Conservation (phyloP, 2,113 vertebrate genomes). For the Rhizomys pruinosus region DNA sequence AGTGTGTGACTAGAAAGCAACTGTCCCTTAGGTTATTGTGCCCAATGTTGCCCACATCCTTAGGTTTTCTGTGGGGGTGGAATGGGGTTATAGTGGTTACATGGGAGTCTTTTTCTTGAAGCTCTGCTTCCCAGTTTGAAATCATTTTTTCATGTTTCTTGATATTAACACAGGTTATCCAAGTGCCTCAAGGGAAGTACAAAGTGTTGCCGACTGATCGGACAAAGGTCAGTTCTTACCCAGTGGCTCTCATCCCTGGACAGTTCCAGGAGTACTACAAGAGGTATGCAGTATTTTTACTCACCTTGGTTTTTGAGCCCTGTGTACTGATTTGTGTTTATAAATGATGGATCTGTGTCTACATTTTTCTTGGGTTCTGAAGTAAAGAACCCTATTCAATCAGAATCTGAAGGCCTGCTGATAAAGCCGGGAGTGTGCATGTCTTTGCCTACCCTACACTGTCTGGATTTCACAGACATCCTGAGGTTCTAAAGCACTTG, state of each 20-base stretch:
- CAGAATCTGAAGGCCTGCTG: not conserved
- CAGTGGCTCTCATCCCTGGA: slow-evolving; percentile 98
- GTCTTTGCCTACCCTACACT: not conserved
- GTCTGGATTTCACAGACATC: not conserved
- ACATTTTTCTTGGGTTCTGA: not conserved
- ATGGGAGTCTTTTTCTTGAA: not conserved
- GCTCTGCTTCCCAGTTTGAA: rapidly evolving
- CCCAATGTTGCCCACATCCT: rapidly evolving
- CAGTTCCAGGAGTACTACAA: slow-evolving; percentile 99
- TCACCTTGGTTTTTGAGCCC: not conserved
- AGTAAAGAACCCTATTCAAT: not conserved
- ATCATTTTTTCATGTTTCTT: slow-evolving; percentile 42
- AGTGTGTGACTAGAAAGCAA: rapidly evolving
- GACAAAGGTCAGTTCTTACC: slow-evolving; percentile 96
- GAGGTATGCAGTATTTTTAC: slow-evolving; percentile 85
- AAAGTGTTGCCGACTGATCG: slow-evolving; percentile 94
- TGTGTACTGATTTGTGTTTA: not conserved
- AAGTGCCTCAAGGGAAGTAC: slow-evolving; percentile 97
- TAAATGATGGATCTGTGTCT: too few relatives aligned
- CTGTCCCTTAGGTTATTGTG: rapidly evolving
- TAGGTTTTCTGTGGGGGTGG: not conserved
- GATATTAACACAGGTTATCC: slow-evolving; percentile 91
- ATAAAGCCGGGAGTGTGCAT: rapidly evolving
- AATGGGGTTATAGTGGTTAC: rapidly evolving
- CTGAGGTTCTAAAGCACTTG: not conserved